Conservation (phyloP, 2,797 vertebrate species). For the Apogon hyalosoma region DNA sequence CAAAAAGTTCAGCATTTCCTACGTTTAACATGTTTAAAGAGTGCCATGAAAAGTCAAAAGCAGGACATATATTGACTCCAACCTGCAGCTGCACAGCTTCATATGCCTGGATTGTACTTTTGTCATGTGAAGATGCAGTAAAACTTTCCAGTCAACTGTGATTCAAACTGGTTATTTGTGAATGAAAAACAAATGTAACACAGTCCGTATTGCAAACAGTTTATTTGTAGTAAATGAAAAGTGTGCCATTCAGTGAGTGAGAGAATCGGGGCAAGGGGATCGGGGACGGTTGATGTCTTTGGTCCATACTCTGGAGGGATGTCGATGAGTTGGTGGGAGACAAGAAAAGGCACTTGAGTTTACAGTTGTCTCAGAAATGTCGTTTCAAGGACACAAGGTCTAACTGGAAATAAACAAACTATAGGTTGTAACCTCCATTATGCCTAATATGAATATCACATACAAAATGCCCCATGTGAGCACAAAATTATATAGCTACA, state of each 20-base stretch:
- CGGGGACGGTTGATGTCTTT: conserved; percentile 81
- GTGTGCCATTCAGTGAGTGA: conserved; percentile 82
- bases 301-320: conserved; percentile 80
- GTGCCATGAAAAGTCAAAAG: neutral
- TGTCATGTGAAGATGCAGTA: no score
- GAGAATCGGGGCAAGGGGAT: conserved; percentile 48
- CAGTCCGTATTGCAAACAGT: conserved; percentile 82
- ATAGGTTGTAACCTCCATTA: conserved; percentile 64
- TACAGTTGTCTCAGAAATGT: conserved; percentile 85
- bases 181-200: conserved; percentile 17
- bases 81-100: neutral
- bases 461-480: conserved; percentile 77
- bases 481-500: conserved; percentile 80
- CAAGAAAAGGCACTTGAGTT: conserved; percentile 88
- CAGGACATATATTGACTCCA: neutral
- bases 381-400: conserved; percentile 53
- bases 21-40: neutral
- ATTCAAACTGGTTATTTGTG: neutral
- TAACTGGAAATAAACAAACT: conserved; percentile 75
- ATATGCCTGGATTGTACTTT: neutral
- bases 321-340: conserved; percentile 64
- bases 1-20: neutral
- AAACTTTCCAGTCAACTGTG: neutral
- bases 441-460: conserved; percentile 81
- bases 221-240: conserved; percentile 87